Conservation (phyloP, 2,797 vertebrate species). For the Protonibea diacanthus region DNA sequence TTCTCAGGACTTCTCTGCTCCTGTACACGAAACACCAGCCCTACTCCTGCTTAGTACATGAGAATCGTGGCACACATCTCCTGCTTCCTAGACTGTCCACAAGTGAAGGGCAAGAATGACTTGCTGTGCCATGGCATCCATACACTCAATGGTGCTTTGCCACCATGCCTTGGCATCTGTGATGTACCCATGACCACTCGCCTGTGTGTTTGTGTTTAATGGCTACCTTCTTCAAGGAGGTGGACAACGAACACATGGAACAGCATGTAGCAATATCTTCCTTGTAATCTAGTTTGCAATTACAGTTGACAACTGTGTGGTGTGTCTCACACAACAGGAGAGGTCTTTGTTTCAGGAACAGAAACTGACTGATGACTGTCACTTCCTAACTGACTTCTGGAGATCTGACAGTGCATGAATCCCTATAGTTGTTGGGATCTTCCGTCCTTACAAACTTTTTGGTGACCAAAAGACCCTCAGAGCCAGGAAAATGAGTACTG, state of each 20-base stretch:
- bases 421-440: not conserved
- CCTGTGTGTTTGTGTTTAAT: not conserved
- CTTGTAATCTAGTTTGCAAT: not conserved
- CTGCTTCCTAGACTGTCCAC: not conserved
- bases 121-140: not conserved
- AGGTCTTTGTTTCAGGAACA: not conserved
- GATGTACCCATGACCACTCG: not conserved
- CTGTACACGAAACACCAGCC: not conserved
- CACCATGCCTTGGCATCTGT: not conserved
- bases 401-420: not conserved
- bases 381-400: not conserved
- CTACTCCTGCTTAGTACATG: not conserved
- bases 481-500: not conserved
- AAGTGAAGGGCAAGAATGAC: not conserved
- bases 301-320: not conserved
- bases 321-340: not conserved
- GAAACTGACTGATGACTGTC: not conserved
- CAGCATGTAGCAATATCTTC: not conserved
- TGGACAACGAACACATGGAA: not conserved
- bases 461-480: not conserved
- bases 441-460: not conserved
- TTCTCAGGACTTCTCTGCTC: not conserved
- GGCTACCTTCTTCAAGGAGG: not conserved
- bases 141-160: not conserved
- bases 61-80: not conserved